Evolutionary conservation across 35 echinoderm and acorn worm species (phyloP), one percentile per base, ranked within the genome.

Genomic region (Ophiothrix spiculata): DNA sequence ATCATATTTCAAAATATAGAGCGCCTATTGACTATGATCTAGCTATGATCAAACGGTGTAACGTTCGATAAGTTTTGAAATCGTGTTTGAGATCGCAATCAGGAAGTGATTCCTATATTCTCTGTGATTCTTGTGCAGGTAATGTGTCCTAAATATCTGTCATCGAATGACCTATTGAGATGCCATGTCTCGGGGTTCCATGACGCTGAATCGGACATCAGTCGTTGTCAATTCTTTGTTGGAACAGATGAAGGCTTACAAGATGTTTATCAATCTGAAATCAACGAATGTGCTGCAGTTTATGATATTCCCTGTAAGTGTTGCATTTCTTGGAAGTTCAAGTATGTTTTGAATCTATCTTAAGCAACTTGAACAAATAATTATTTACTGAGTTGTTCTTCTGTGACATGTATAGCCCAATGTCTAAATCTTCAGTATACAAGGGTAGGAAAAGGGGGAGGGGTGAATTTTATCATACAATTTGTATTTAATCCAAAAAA

Each of bases 161-260:
- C 41, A 17, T 39, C 81, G 14, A 56, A 87, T 34, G 73, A 25
- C 1, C 33, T 74, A 25, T 31, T 89, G 1, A 32, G 37, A 39
- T 89, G 87, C 31, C 31, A 36, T 21, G 82, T 79, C 79, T 31
- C 78, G 40, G 80, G 41, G 46, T 88, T 89, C 39, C 63, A 75
- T 0, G 87, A 89, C 54, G 39, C 21, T 76, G 87, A 89, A 75
- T 82, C 78, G 28, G 39, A 38, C 17, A 89, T 89, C 77, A 80
- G 42, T 28, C 33, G 37, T 11, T 82, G 17, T 15, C n/a, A 31
- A 29, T 77, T 89, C 3, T 3, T 23, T 37, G 75, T 89, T 42
- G 87, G 87, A 19, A 75, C 80, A 11, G 34, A 69, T 33, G 56
- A 82, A 33, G 87, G 87, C 33, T 63, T 33, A 12, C 0, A 89